Base-by-base conservation (phyloP, 2,113 vertebrate genomes). In the Bostrychus sinensis region DNA sequence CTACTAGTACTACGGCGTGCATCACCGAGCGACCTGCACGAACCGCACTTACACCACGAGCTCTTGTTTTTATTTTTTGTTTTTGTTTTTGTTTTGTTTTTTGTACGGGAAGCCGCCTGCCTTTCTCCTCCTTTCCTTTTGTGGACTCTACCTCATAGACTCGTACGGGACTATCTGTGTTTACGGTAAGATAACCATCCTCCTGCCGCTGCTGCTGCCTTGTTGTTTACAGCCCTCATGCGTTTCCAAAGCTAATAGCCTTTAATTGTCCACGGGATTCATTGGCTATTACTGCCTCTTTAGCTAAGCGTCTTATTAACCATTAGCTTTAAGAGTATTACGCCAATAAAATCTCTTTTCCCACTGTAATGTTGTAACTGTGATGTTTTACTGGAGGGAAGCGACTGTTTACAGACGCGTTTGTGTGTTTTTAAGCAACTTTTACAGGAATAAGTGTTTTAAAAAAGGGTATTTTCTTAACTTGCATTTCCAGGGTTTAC, bases 151-250 rank as follows among this genome's bases (percentile, higher is more conserved):
- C 66, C 62, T 46, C 43, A 34, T 76, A 76, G 25, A 51, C 42
- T 45, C 42, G 19, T 9, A 45, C 46, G 46, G 70, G 45, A 78
- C 78, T 45, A 70, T 68, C 64, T 70, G 69, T 50, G 61, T 77
- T 67, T 62, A 54, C 82, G 51, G 74, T 83, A 86, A 78, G 86
- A 85, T 85, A 78, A 74, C 82, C 77, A 61, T 72, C 83, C 80
- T 83, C 38, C 70, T 41, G 60, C 41, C 53, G 16, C 64, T 74
- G 39, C 39, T 60, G 63, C 38, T 0, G 66, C 68, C 78, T 45
- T 46, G 17, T 26, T n/a, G 41, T 59, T n/a, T 12, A 34, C 38
- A 38, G 37, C 50, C 59, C 36, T 46, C 51, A 11, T 34, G 51
- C 26, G 51, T 30, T 39, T 55, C 11, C 13, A 65, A 46, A 54